A percentile compares a stretch with the other conserved stretches of the same genome.
Conservation (phyloP, 2,113 vertebrate genomes). For the Gasterosteus aculeatus region DNA sequence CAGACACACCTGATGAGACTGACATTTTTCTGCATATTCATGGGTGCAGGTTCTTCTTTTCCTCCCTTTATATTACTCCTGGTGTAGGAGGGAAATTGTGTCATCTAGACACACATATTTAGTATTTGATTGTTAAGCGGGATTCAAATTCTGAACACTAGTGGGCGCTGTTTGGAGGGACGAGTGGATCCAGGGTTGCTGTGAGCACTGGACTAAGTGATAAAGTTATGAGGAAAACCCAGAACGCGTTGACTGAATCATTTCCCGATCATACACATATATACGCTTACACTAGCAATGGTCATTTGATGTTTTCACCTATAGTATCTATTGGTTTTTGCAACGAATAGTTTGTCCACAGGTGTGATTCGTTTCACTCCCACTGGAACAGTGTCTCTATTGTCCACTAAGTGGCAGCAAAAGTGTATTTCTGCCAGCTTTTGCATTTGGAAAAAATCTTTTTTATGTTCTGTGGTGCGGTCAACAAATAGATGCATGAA, state of each 20-base stretch:
- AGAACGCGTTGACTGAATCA: too few species aligned
- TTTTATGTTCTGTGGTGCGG: background rate
- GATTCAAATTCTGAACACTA: too few species aligned
- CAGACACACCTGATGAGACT: slow-evolving; percentile 1
- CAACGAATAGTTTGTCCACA: background rate
- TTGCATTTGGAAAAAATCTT: background rate
- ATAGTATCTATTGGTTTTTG: background rate
- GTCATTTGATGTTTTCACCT: too few species aligned
- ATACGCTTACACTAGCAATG: background rate
- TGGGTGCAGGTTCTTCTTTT: background rate
- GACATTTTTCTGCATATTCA: background rate
- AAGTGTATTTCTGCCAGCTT: slow-evolving; percentile 1
- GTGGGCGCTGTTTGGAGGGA: too few species aligned
- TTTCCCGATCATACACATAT: too few species aligned
- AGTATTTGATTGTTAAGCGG: too few species aligned
- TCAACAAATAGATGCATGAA: background rate
- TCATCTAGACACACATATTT: too few species aligned
- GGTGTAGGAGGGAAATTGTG: too few species aligned
- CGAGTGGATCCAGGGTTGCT: too few species aligned
- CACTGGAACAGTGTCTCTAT: background rate
- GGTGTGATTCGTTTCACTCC: background rate
- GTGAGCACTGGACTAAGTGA: too few species aligned
- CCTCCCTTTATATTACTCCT: background rate
- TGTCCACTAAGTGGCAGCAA: slow-evolving; percentile 62
- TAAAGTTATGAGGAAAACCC: too few species aligned